Evolutionary conservation across 2,888 invertebrate species (phyloP), one percentile per base, ranked within the genome.

Genomic region (Frankliniella fusca): DNA sequence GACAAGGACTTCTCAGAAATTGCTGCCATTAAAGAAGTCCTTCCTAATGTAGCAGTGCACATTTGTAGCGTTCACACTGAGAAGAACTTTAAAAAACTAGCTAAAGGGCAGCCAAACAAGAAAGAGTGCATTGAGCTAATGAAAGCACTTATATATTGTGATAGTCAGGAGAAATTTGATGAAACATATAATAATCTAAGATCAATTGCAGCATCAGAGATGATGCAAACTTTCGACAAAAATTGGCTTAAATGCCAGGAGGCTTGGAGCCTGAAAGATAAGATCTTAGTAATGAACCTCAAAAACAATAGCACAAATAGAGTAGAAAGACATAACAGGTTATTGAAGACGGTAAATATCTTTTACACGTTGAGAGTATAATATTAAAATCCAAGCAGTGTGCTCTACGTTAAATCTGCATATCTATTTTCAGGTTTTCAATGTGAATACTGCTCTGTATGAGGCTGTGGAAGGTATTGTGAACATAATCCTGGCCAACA

Each of bases 261-360:
- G 20, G 65, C 65, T 18, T 65, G 65, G 65, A 65, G 65, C 65
- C 65, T 65, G 65, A 65, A 65, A 20, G 65, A 65, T 65, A 65
- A 65, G 20, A 20, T 65, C 20, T 11, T 65, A 65, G 65, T 65
- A 11, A 65, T 20, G 11, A 10, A 11, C 15, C 65, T 65, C 15
- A 65, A 20, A 65, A 65, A 65, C 20, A 11, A 18, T 20, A 65
- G 65, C 20, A 65, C 65, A 65, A 65, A 65, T 20, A 65, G 65
- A 65, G 65, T 65, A 20, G 65, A 65, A 65, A 10, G 65, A 20
- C 65, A 65, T 20, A 65, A 10, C 15, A 10, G 20, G 20, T 11
- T 15, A 10, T 18, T 65, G 20, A 65, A 65, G 20, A 65, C 11
- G 65, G 11, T 65, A 20, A 65, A 20, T 65, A 65, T 20, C 7